A percentile compares a stretch with the other conserved stretches of the same genome.
Conservation (phyloP, 2,888 invertebrate species). For the Sericinus montela region DNA sequence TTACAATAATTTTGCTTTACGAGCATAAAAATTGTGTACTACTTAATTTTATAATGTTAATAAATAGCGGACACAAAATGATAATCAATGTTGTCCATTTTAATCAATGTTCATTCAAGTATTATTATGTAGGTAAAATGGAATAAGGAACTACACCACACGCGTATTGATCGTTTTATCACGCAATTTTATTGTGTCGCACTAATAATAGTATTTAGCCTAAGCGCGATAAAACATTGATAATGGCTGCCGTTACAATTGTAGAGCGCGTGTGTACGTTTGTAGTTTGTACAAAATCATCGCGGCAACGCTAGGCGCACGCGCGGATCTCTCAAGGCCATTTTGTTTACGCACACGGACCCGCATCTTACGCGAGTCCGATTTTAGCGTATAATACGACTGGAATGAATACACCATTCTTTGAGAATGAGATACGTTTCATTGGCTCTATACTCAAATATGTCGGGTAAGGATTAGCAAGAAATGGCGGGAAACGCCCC, state of each 20-base stretch:
- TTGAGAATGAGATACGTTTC: conserved; percentile 31
- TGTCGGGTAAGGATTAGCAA: conserved; percentile 40
- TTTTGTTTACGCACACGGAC: conserved; percentile 60
- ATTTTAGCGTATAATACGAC: conserved; percentile 41
- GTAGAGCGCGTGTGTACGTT: conserved; percentile 23
- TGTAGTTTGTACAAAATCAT: conserved; percentile 45
- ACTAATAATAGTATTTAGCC: conserved; percentile 29
- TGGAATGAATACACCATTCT: conserved; percentile 27
- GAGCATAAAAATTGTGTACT: background rate
- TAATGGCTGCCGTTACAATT: conserved; percentile 47
- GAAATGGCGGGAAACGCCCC: conserved; percentile 72
- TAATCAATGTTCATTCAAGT: background rate
- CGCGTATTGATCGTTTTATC: background rate
- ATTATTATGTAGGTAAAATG: background rate
- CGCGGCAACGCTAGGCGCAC: conserved; percentile 34
- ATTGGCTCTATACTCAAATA: conserved; percentile 37
- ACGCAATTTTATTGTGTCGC: background rate
- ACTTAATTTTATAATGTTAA: background rate
- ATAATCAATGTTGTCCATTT: background rate
- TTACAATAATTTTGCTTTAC: conserved; percentile 13
- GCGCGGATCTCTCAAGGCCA: conserved; percentile 65
- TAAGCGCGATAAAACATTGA: conserved; percentile 51
- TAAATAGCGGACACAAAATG: background rate
- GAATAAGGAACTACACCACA: background rate
- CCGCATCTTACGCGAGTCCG: conserved; percentile 56